phyloP scores from a whole-genome alignment of 2,888 invertebrate genomes.

The Neria commutata region DNA sequence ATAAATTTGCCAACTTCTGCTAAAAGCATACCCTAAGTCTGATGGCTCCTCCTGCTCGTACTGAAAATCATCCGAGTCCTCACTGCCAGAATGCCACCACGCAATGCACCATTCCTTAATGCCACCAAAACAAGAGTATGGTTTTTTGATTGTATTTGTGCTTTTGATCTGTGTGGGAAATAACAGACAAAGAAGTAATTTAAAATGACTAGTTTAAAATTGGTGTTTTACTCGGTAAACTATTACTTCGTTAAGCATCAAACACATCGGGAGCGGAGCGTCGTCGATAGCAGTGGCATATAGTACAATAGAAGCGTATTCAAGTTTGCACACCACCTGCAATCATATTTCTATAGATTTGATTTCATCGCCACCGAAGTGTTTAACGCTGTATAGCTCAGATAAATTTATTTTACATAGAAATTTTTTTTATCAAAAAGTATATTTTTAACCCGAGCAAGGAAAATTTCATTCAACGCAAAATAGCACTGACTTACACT shows the following conservation, averaged over 20 bases:
- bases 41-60: constrained; percentile 77
- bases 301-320: no score
- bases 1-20: neutral
- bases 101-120: constrained; percentile 82
- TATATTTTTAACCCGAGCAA: no score
- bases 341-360: no score
- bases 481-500: constrained; percentile 54
- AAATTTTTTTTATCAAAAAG: no score
- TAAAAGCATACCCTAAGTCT: constrained; percentile 76
- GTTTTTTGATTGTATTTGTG: constrained; percentile 56
- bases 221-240: no score
- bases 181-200: neutral
- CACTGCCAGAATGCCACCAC: constrained; percentile 89
- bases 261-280: no score
- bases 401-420: no score
- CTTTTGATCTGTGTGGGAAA: constrained; percentile 53
- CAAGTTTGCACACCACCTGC: no score
- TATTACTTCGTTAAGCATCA: no score
- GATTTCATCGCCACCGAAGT: no score
- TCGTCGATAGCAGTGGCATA: no score
- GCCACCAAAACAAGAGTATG: constrained; percentile 60
- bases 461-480: neutral
- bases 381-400: no score
- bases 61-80: constrained; percentile 78
- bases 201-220: constrained; percentile 3